These are phyloP conservation scores for Cataglyphis albicans DNA, from an alignment of 2,888 invertebrate species.

Conservation along the genomic window DNA sequence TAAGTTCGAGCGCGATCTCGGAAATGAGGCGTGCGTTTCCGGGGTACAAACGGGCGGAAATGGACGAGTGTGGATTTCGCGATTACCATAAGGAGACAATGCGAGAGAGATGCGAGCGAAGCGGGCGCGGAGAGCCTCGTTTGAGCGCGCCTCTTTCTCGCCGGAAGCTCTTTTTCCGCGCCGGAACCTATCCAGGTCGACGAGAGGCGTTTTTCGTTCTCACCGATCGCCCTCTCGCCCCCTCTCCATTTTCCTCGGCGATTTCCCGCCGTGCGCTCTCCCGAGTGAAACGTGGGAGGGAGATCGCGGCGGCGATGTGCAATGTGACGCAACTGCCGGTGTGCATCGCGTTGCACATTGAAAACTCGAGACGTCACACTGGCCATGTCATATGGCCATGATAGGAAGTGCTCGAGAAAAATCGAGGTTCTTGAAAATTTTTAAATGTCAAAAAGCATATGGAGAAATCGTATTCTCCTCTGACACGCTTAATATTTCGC, in stretches of 20 bases:
- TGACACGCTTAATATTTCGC: background rate
- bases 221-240: constrained; percentile 34
- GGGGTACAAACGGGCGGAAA: background rate
- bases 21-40: background rate
- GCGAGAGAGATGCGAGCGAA: constrained; percentile 28
- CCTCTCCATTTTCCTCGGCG: constrained; percentile 40
- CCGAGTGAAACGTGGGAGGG: constrained; percentile 50
- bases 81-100: constrained; percentile 38
- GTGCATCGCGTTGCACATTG: constrained; percentile 6
- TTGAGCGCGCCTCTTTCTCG: constrained; percentile 27
- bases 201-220: constrained; percentile 52
- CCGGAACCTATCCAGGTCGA: constrained; percentile 63
- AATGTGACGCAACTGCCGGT: constrained; percentile 44
- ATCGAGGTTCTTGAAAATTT: background rate
- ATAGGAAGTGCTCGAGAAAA: background rate
- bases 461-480: background rate
- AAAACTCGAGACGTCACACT: constrained; percentile 34
- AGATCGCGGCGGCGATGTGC: constrained; percentile 33
- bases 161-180: constrained; percentile 58
- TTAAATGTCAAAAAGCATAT: background rate
- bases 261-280: constrained; percentile 31
- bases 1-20: background rate
- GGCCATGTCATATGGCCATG: no score
- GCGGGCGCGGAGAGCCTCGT: constrained; percentile 1
- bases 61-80: background rate